A percentile compares a stretch with the other conserved stretches of the same genome.
Evolutionary conservation across 1,140 invertebrate genomes (phyloP).

Genomic region (Zaprionus inermis): DNA sequence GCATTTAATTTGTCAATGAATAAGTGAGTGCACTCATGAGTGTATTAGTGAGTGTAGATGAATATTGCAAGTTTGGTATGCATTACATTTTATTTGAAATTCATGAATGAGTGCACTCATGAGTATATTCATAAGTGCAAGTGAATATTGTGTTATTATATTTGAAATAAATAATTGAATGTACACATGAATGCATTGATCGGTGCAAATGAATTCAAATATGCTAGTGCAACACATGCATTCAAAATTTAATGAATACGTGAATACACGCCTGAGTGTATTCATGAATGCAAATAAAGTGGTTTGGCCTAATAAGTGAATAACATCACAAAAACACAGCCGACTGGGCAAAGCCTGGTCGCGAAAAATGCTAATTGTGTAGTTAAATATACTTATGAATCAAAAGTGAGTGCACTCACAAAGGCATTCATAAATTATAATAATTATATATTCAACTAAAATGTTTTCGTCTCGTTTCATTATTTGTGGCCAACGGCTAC

Average conservation of each 20-base stretch:
- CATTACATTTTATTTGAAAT: neutral
- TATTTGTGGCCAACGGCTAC: neutral
- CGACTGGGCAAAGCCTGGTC: too few relatives aligned
- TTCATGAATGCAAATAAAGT: too few relatives aligned
- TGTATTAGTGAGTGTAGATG: neutral
- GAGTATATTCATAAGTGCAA: too few relatives aligned
- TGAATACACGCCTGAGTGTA: constrained; percentile 1
- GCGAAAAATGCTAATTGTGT: too few relatives aligned
- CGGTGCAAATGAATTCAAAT: neutral
- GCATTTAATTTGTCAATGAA: neutral
- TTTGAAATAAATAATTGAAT: too few relatives aligned
- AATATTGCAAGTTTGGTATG: neutral
- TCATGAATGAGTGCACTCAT: constrained; percentile 9
- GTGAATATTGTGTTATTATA: too few relatives aligned
- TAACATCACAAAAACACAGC: too few relatives aligned
- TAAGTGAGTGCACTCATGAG: constrained; percentile 8
- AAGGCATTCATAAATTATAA: neutral
- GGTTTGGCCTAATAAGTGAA: too few relatives aligned
- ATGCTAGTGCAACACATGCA: neutral
- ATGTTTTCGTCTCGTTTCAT: neutral
- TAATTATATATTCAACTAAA: neutral
- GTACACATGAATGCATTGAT: too few relatives aligned
- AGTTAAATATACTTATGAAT: too few relatives aligned
- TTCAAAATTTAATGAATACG: neutral
- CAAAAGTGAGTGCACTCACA: constrained; percentile 11